Evolutionary conservation across 2,113 vertebrate species (phyloP).

Genomic region (Hippopotamus amphibius): DNA sequence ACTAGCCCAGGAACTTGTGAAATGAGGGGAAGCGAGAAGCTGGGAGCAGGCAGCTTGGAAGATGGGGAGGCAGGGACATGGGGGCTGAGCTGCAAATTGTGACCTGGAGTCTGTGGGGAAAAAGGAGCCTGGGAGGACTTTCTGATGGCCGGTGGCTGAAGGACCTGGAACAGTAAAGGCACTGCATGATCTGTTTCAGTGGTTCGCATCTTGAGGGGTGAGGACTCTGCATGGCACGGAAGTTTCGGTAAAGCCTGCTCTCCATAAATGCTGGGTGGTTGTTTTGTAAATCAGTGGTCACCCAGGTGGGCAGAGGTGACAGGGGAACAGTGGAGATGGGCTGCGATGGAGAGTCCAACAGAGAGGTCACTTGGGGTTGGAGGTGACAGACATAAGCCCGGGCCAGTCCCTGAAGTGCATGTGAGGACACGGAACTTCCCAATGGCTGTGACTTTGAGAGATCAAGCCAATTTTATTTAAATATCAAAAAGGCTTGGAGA

Average conservation of each 20-base stretch:
- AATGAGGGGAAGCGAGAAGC: neutral
- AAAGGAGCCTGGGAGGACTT: neutral
- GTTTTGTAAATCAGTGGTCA: neutral
- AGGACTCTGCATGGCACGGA: neutral
- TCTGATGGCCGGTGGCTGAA: neutral
- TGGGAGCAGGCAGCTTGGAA: neutral
- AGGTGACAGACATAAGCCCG: neutral
- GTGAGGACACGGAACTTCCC: neutral
- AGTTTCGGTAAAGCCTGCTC: neutral
- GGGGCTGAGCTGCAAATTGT: accelerated
- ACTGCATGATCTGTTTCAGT: neutral
- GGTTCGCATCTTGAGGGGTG: neutral
- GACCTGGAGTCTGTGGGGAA: neutral
- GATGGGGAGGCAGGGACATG: neutral
- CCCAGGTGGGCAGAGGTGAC: neutral
- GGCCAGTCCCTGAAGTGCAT: neutral
- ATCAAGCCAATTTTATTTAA: slow-evolving; percentile 28
- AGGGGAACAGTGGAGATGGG: neutral
- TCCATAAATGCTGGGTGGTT: neutral
- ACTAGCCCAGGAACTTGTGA: neutral
- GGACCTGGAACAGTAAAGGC: too few relatives aligned
- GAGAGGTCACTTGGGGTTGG: neutral
- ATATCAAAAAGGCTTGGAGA: neutral
- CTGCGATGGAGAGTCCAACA: neutral
- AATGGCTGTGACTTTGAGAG: neutral